These are phyloP conservation scores for Copidosoma floridanum DNA, from an alignment of 1,140 invertebrate genomes.

Conservation along the genomic window DNA sequence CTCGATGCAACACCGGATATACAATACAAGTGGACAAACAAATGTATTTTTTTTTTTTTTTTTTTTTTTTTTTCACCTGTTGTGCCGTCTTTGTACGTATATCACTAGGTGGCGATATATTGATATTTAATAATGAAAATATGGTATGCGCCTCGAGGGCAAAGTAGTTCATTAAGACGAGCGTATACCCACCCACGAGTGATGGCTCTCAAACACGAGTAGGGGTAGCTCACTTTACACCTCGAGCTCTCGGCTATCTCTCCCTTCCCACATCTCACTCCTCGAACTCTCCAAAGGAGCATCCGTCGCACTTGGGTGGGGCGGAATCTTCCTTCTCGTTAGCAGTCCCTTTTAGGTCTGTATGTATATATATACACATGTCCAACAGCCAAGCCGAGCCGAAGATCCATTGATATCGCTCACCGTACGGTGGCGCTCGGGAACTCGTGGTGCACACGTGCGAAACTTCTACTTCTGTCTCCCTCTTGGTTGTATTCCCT, in stretches of 20 bases:
- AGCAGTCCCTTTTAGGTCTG: too few relatives aligned
- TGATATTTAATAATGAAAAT: too few relatives aligned
- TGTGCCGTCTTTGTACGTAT: too few relatives aligned
- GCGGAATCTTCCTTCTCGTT: conserved; percentile 45
- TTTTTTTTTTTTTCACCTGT: too few relatives aligned
- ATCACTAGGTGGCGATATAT: too few relatives aligned
- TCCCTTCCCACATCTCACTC: not conserved
- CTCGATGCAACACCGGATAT: too few relatives aligned
- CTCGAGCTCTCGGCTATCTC: not conserved
- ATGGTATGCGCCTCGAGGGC: too few relatives aligned
- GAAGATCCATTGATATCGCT: conserved; percentile 42
- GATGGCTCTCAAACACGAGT: conserved; percentile 23
- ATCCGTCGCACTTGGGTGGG: conserved; percentile 38
- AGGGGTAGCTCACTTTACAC: conserved; percentile 27
- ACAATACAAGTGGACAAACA: too few relatives aligned
- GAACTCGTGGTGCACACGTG: not conserved
- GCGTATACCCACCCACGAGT: too few relatives aligned
- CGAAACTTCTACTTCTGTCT: not conserved
- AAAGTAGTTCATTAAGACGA: too few relatives aligned
- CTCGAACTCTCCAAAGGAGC: not conserved
- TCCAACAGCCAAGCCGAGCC: conserved; percentile 12
- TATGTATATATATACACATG: not conserved
- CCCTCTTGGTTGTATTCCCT: too few relatives aligned
- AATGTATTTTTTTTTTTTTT: too few relatives aligned
- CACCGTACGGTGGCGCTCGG: conserved; percentile 18